Evolutionary conservation across 2,797 vertebrate species (phyloP).

Genomic region (Parotocinclus haroldoi): DNA sequence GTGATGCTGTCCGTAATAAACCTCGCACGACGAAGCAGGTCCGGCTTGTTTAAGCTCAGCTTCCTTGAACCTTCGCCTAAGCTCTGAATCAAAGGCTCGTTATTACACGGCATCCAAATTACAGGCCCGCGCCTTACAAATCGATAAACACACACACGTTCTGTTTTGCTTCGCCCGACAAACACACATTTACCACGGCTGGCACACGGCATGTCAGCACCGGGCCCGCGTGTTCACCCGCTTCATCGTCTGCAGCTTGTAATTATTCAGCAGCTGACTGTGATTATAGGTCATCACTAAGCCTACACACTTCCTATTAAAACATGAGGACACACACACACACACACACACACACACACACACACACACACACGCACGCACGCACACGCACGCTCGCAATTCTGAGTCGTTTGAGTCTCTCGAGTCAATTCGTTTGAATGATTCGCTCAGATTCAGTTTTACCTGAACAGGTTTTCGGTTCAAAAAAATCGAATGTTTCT

Average conservation of each 20-base stretch:
- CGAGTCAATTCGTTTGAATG: too few relatives aligned
- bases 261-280: conserved; percentile 75
- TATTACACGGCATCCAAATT: conserved; percentile 28
- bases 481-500: too few relatives aligned
- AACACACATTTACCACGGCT: conserved; percentile 45
- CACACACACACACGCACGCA: conserved; percentile 7
- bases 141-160: conserved; percentile 26
- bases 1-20: background rate
- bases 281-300: conserved; percentile 70
- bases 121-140: conserved; percentile 31
- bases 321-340: conserved; percentile 38
- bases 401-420: too few relatives aligned
- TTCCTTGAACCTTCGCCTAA: too few relatives aligned
- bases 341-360: conserved; percentile 4
- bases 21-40: too few relatives aligned
- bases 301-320: conserved; percentile 63
- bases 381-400: conserved; percentile 4
- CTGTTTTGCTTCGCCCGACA: conserved; percentile 28
- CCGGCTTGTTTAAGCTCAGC: too few relatives aligned
- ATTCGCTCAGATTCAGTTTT: too few relatives aligned
- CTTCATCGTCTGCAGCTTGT: conserved; percentile 63
- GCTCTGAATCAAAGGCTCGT: conserved; percentile 3
- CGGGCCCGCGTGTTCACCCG: conserved; percentile 42
- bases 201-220: conserved; percentile 56
- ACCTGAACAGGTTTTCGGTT: too few relatives aligned